A percentile compares a stretch with the other conserved stretches of the same genome.
phyloP scores from a whole-genome alignment of 2,113 vertebrate species.

The Oreamnos americanus region DNA sequence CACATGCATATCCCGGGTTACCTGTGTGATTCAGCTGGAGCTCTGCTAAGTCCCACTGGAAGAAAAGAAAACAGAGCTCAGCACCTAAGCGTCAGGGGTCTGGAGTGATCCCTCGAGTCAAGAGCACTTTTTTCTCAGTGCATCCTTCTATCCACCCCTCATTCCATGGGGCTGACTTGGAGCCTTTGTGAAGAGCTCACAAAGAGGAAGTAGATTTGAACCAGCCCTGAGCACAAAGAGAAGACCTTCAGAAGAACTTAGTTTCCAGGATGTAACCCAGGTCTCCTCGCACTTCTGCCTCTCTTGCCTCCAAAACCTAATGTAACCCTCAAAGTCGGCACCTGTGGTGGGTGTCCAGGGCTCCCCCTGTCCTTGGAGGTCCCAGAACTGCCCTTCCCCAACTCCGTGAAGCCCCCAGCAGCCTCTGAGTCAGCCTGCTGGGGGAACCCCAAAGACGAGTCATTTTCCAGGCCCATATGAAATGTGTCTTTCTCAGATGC shows the following conservation, averaged over 20 bases:
- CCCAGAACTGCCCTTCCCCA: not conserved
- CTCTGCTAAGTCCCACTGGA: slow-evolving; percentile 54
- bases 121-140: not conserved
- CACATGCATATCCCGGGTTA: not conserved
- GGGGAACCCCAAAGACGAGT: slow-evolving; percentile 1
- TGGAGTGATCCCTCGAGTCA: accelerated
- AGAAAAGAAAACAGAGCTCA: not conserved
- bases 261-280: not conserved
- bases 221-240: not conserved
- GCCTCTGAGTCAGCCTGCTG: slow-evolving; percentile 4
- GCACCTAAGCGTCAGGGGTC: not conserved
- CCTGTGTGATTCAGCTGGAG: slow-evolving; percentile 63
- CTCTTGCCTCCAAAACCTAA: not conserved
- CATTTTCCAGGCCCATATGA: not conserved
- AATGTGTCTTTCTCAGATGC: not conserved
- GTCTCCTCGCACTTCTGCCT: not conserved
- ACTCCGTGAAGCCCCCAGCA: slow-evolving; percentile 35
- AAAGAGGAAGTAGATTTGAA: slow-evolving; percentile 20
- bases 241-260: not conserved
- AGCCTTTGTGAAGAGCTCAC: not conserved
- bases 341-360: not conserved
- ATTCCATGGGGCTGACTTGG: not conserved
- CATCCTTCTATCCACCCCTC: not conserved
- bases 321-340: no score
- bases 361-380: no score